These are phyloP conservation scores for Rugalucina vietnamica DNA, from an alignment of 2,888 invertebrate species.

Conservation along the genomic window DNA sequence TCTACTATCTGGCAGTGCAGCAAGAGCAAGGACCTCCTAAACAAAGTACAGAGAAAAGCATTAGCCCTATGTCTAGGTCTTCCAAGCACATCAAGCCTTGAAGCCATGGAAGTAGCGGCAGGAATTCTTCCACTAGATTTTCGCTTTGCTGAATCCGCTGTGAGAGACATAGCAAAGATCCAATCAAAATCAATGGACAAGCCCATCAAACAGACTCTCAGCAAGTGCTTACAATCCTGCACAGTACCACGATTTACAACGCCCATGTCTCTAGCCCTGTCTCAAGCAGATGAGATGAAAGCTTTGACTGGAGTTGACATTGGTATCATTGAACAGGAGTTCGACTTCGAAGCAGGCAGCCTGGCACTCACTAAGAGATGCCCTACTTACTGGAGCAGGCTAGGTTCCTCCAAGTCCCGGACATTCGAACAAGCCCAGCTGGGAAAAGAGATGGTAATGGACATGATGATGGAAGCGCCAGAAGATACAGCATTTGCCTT, in stretches of 20 bases:
- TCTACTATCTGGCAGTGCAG: background rate
- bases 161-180: conserved; percentile 16
- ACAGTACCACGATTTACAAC: background rate
- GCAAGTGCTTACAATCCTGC: background rate
- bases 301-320: background rate
- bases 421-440: too few relatives aligned
- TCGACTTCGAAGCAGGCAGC: background rate
- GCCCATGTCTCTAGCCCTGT: background rate
- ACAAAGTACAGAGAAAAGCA: conserved; percentile 30
- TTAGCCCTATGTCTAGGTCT: conserved; percentile 13
- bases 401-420: too few relatives aligned
- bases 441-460: too few relatives aligned
- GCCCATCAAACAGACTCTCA: conserved; percentile 2
- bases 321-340: conserved; percentile 14
- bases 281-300: conserved; percentile 26
- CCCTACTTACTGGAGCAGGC: background rate
- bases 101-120: conserved; percentile 14
- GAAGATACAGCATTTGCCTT: too few relatives aligned
- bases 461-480: too few relatives aligned
- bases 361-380: background rate
- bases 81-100: background rate
- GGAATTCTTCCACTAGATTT: conserved; percentile 24
- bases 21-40: background rate
- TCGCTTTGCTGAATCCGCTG: background rate
- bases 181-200: conserved; percentile 4